These are phyloP conservation scores for Cerastoderma edule DNA, from an alignment of 2,888 invertebrate genomes.

Conservation along the genomic window DNA sequence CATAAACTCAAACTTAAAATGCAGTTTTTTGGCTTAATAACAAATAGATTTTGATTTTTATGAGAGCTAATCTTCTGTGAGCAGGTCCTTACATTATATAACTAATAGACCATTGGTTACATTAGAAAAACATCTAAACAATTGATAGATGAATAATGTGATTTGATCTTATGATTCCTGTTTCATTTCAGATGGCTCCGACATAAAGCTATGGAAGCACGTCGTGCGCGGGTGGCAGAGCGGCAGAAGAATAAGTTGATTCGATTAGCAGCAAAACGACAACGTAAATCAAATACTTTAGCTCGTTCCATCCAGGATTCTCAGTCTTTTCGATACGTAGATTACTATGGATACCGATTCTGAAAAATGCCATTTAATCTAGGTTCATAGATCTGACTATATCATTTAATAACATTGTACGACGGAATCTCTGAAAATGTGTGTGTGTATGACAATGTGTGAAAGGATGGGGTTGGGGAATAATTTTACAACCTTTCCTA, in stretches of 20 bases:
- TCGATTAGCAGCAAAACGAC: constrained; percentile 67
- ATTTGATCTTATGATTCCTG: neutral
- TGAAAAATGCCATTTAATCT: constrained; percentile 21
- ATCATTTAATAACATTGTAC: constrained; percentile 4
- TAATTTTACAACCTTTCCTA: too few relatives aligned
- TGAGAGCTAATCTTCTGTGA: too few relatives aligned
- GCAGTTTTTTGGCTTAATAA: too few relatives aligned
- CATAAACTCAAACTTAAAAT: too few relatives aligned
- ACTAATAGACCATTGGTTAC: too few relatives aligned
- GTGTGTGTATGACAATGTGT: too few relatives aligned
- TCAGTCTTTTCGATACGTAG: constrained; percentile 78
- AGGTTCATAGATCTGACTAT: neutral
- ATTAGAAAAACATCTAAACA: neutral
- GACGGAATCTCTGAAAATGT: too few relatives aligned
- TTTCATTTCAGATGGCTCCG: constrained; percentile 75
- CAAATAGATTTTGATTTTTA: too few relatives aligned
- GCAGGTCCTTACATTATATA: too few relatives aligned
- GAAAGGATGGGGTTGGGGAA: too few relatives aligned
- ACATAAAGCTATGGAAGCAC: constrained; percentile 71
- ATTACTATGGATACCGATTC: constrained; percentile 79
- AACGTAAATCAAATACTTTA: constrained; percentile 74
- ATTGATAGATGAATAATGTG: neutral
- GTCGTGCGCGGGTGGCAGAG: constrained; percentile 61
- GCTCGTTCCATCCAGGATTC: constrained; percentile 73
- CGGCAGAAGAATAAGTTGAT: constrained; percentile 69